phyloP scores from a whole-genome alignment of 30 jellyfish, hydroid and myxozoan species.

The Catostylus mosaicus region DNA sequence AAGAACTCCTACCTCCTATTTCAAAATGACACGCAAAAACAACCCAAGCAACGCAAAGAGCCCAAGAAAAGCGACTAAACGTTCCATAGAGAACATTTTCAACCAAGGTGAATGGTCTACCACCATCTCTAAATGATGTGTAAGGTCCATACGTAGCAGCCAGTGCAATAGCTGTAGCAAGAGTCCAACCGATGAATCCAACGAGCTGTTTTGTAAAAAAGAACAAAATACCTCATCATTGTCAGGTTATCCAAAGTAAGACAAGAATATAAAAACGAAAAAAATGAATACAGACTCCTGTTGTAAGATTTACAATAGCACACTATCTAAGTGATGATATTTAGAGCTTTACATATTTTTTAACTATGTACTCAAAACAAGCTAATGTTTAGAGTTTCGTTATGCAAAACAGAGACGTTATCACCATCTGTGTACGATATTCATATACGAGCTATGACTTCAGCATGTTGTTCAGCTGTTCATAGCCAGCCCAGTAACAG shows the following conservation, averaged over 20 bases:
- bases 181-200: slow-evolving; percentile 67
- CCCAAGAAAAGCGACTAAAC: slow-evolving; percentile 91
- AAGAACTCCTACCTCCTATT: slow-evolving; percentile 82
- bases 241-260: neutral
- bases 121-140: slow-evolving; percentile 62
- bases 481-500: too few species aligned
- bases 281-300: neutral
- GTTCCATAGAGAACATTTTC: slow-evolving; percentile 85
- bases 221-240: neutral
- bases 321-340: too few species aligned
- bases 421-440: too few species aligned
- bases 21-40: slow-evolving; percentile 75
- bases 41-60: slow-evolving; percentile 80
- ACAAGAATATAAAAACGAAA: neutral
- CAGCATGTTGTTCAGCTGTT: too few species aligned
- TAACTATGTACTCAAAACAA: too few species aligned
- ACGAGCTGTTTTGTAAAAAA: slow-evolving; percentile 40
- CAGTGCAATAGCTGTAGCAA: slow-evolving; percentile 72
- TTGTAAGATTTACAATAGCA: too few species aligned
- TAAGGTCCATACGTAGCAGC: slow-evolving; percentile 83
- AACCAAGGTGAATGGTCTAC: slow-evolving; percentile 61
- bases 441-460: too few species aligned
- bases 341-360: too few species aligned
- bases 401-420: too few species aligned
- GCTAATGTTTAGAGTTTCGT: too few species aligned